phyloP scores from a whole-genome alignment of 2,888 invertebrate species.

The Cephalotes varians region DNA sequence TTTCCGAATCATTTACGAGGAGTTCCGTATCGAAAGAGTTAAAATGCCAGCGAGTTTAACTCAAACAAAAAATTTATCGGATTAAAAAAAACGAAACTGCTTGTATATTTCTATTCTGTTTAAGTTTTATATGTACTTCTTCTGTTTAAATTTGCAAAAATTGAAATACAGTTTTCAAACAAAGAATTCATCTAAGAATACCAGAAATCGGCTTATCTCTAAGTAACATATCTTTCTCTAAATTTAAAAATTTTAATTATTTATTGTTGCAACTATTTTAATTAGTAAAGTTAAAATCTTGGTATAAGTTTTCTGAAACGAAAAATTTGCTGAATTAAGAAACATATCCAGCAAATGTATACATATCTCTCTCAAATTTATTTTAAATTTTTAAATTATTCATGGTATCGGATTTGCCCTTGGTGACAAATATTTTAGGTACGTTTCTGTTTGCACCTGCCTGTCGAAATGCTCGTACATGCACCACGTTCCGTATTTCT shows the following conservation, averaged over 20 bases:
- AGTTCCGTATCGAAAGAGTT: not conserved
- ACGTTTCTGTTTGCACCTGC: slow-evolving; percentile 15
- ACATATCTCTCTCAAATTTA: not conserved
- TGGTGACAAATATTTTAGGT: slow-evolving; percentile 24
- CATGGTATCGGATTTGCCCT: not conserved
- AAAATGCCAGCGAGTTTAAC: not conserved
- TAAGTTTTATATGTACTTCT: not conserved
- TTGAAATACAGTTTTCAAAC: not conserved
- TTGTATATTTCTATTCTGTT: not conserved
- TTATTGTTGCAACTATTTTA: not conserved
- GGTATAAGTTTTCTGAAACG: not conserved
- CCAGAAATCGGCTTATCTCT: not conserved
- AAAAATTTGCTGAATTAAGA: not conserved
- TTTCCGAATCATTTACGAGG: not conserved
- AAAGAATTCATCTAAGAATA: not conserved
- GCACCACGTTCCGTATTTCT: slow-evolving; percentile 45
- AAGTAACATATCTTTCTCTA: not conserved
- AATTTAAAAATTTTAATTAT: not conserved
- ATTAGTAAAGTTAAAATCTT: not conserved
- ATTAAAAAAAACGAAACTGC: not conserved
- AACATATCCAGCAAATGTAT: not conserved
- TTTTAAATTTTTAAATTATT: slow-evolving; percentile 15
- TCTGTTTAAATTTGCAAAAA: not conserved
- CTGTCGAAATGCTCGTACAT: slow-evolving; percentile 5
- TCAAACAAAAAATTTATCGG: not conserved